These are phyloP conservation scores for Spodoptera frugiperda DNA, from an alignment of 1,140 invertebrate genomes.

Conservation along the genomic window DNA sequence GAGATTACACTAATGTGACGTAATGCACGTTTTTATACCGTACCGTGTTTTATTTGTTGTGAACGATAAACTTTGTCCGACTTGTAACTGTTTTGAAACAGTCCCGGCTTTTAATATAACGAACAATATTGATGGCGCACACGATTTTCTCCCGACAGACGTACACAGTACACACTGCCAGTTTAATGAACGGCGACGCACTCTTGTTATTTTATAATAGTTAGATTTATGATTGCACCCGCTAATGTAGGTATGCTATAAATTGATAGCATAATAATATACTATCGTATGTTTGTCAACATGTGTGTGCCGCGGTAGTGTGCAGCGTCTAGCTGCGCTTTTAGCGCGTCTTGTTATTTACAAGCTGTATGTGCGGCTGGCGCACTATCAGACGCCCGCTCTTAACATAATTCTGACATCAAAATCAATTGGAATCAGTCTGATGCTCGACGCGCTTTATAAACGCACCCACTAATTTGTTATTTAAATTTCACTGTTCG, in stretches of 20 bases:
- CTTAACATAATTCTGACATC: slow-evolving; percentile 61
- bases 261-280: slow-evolving; percentile 18
- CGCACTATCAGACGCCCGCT: slow-evolving; percentile 41
- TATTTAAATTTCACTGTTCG: slow-evolving; percentile 80
- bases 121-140: slow-evolving; percentile 35
- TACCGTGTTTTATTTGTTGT: slow-evolving; percentile 41
- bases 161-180: slow-evolving; percentile 10
- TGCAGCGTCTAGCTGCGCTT: neutral
- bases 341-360: slow-evolving; percentile 15
- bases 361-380: slow-evolving; percentile 18
- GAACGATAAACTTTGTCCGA: slow-evolving; percentile 25
- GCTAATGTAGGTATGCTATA: slow-evolving; percentile 38
- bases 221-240: slow-evolving; percentile 37
- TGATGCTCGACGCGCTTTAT: slow-evolving; percentile 73
- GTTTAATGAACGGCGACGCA: slow-evolving; percentile 34
- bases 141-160: slow-evolving; percentile 27
- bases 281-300: slow-evolving; percentile 4
- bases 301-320: neutral
- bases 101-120: slow-evolving; percentile 33
- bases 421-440: slow-evolving; percentile 66
- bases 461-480: slow-evolving; percentile 80
- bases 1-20: slow-evolving; percentile 46
- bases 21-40: slow-evolving; percentile 38
- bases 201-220: slow-evolving; percentile 38
- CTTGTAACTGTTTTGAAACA: slow-evolving; percentile 26